Evolutionary conservation across 1,140 invertebrate genomes (phyloP).

Genomic region (Dinoponera quadriceps): DNA sequence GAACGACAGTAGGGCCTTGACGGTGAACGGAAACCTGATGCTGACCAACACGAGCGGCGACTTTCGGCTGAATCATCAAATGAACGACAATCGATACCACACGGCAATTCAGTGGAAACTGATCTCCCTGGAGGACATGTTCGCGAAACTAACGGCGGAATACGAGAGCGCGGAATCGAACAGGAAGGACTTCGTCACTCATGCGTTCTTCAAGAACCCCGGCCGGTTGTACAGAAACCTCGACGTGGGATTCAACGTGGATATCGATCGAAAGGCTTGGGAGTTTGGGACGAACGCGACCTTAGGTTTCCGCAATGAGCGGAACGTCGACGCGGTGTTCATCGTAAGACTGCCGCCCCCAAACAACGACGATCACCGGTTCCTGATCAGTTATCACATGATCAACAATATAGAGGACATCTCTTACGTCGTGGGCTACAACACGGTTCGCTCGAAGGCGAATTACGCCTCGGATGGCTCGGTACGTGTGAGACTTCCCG

Average conservation of each 20-base stretch:
- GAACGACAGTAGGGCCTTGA: slow-evolving; percentile 72
- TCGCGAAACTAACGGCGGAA: slow-evolving; percentile 66
- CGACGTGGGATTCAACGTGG: slow-evolving; percentile 85
- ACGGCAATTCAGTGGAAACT: slow-evolving; percentile 75
- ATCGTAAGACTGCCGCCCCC: slow-evolving; percentile 88
- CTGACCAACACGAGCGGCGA: slow-evolving; percentile 72
- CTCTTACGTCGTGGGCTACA: slow-evolving; percentile 85
- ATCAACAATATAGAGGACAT: slow-evolving; percentile 78
- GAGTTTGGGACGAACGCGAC: slow-evolving; percentile 87
- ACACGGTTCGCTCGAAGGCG: slow-evolving; percentile 83
- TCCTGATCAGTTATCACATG: slow-evolving; percentile 85
- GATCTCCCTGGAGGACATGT: slow-evolving; percentile 76
- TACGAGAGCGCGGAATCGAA: slow-evolving; percentile 74
- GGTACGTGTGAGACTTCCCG: slow-evolving; percentile 68
- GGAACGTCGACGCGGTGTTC: slow-evolving; percentile 85
- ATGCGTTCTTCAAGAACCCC: slow-evolving; percentile 86
- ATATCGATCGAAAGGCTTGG: slow-evolving; percentile 86
- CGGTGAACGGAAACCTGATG: slow-evolving; percentile 75
- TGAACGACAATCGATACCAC: slow-evolving; percentile 74
- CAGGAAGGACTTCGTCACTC: slow-evolving; percentile 83
- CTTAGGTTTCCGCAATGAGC: slow-evolving; percentile 82
- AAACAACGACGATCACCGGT: slow-evolving; percentile 87
- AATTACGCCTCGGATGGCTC: slow-evolving; percentile 83
- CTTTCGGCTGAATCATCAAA: slow-evolving; percentile 68
- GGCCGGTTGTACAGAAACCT: slow-evolving; percentile 83